Base-by-base conservation (phyloP, 2,888 invertebrate species). In the Standfussiana lucernea region DNA sequence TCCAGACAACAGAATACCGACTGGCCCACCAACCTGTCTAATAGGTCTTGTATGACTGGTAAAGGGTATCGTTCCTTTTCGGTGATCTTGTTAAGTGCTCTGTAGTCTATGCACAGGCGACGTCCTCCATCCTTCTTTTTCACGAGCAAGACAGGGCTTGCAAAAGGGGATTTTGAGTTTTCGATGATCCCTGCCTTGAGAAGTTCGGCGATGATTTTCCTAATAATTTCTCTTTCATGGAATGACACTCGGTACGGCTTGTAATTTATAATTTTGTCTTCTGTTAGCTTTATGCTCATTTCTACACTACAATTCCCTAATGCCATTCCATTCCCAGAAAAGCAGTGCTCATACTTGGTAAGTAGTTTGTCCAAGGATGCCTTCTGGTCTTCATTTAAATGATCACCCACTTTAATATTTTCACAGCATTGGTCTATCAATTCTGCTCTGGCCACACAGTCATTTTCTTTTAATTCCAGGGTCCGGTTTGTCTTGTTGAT, bases 401-500 rank as follows among this genome's bases (percentile, higher is more conserved):
- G 24, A 2, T 37, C n/a, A 2, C 62, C 62, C 24, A 50, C 45
- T 3, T 45, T 45, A 15, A 15, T 45, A 18, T 45, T 45, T 0
- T 45, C 45, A 45, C 15, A 45, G 18, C 45, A 45, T 45, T 15
- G 15, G 45, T 45, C 45, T 45, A 18, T 4, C 15, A 45, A 45
- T 45, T 45, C 45, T 45, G 45, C 45, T 45, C 45, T 45, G 45
- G 45, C 45, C 5, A 45, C 45, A 45, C 45, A 18, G 18, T 45
- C 45, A 15, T 45, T 45, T 45, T 45, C 45, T 45, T 45, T 45
- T 45, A 45, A 45, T 50, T 50, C 53, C 53, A 53, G n/a, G n/a
- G n/a, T 53, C 53, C n/a, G n/a, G n/a, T 53, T 53, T 53, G 53
- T 53, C 13, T 53, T 53, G n/a, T 53, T 53, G n/a, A 53, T 53